Evolutionary conservation across 53 echinoderm and acorn worm species (phyloP), one percentile per base, ranked within the genome.

Genomic region (Mesocentrotus franciscanus): DNA sequence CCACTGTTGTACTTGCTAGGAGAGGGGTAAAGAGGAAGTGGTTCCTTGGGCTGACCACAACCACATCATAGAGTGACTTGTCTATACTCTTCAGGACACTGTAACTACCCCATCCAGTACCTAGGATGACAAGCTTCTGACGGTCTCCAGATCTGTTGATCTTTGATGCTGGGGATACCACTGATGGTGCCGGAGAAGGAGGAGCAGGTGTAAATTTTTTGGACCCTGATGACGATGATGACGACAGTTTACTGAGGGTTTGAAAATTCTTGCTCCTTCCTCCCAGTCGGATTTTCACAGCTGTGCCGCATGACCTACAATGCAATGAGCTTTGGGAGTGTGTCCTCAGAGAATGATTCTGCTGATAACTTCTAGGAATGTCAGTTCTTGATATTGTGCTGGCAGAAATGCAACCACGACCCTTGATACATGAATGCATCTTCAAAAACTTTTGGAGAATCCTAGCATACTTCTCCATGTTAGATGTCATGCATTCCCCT

Each of bases 91-190:
- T 97, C 62, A 99, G 91, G 33, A 99, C 98, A 95, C 99, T 99
- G 97, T 99, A 99, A 78, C 99, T 97, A 26, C 98, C 98, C 99
- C 99, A 99, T 1, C 99, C 99, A 10, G 98, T 98, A 14, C 99
- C 99, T 32, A 99, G 96, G n/a, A 99, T 97, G 61, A 99, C 95
- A 56, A 99, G 81, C 89, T 96, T 95, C 85, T 96, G 95, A 90
- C 98, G 94, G 34, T 16, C 70, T 36, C 92, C 70, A 33, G 59
- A 27, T 32, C 29, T 18, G 15, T 18, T 39, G 22, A 14, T 36
- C 81, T 42, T 81, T 3, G 12, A 42, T 9, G 81, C 16, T 33
- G 30, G 76, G 30, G 76, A 49, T 85, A 26, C 56, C 56, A 55
- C 10, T 49, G 85, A 57, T 55, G 90, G 17, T 70, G 42, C 60